Evolutionary conservation across 1,140 invertebrate genomes (phyloP), one percentile per base, ranked within the genome.

Genomic region (Microplitis mediator): DNA sequence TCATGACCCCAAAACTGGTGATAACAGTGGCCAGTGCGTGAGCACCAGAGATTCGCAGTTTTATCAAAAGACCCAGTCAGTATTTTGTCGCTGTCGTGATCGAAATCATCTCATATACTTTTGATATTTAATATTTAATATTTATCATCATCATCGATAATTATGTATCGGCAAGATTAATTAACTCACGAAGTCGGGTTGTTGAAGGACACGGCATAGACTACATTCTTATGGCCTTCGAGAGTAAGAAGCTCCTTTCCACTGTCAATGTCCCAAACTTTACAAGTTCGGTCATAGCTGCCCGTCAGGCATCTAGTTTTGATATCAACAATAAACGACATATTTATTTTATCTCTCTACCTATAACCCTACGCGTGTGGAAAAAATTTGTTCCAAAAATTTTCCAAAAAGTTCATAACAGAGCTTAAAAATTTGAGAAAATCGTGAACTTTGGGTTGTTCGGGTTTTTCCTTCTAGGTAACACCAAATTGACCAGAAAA

Each of bases 251-350:
- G 81, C 79, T 94, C 92, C 66, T 88, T 87, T 39, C 93, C 93
- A n/a, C 89, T 89, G 65, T 92, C 90, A 72, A 93, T 91, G 81
- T 94, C 90, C 91, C 94, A 95, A 71, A 95, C 87, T 83, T 94
- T 94, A 85, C 93, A 95, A n/a, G 93, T 95, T 77, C 93, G 86
- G 83, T 95, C 94, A 82, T 95, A 95, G 84, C 93, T 95, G 62
- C 93, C 93, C 1, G 94, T 93, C 63, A 95, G 84, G 84, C 93
- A 95, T 82, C 93, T 95, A 80, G 23, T 23, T 23, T 23, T 0
- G 23, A 23, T 23, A 2, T 23, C 23, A 23, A 23, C 23, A 23
- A 23, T 23, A 23, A 23, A 23, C 2, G 1, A 2, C 23, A 23
- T 23, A 23, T 23, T 23, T 23, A 23, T 23, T 23, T 23, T 23